Conservation (phyloP, 2,113 vertebrate genomes). For the Oncorhynchus mykiss region DNA sequence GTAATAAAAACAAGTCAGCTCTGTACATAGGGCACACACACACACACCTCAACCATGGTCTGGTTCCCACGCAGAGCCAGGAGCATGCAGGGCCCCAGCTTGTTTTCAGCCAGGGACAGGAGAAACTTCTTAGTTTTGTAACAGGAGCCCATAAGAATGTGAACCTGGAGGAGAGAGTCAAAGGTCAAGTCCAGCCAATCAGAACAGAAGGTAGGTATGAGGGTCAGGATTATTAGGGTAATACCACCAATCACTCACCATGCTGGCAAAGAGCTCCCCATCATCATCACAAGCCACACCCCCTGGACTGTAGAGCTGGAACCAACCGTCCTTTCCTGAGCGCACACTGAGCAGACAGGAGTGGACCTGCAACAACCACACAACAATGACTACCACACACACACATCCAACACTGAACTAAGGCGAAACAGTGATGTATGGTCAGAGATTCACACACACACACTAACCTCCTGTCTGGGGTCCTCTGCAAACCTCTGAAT, state of each 20-base stretch:
- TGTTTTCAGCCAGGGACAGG: conserved; percentile 96
- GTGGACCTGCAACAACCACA: conserved; percentile 82
- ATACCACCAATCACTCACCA: conserved; percentile 80
- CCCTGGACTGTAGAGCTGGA: conserved; percentile 98
- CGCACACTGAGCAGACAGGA: conserved; percentile 97
- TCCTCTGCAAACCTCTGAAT: conserved; percentile 99
- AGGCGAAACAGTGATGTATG: too few species aligned
- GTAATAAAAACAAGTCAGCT: background rate
- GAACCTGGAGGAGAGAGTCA: conserved; percentile 78
- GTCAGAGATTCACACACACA: background rate
- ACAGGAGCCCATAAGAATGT: conserved; percentile 98
- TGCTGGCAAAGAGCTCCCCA: conserved; percentile 97
- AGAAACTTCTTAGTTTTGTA: conserved; percentile 99
- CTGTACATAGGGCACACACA: background rate
- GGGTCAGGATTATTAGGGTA: background rate
- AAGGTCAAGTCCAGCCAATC: conserved; percentile 6
- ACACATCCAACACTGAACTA: background rate
- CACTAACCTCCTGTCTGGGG: conserved; percentile 89
- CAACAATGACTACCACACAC: conserved; percentile 11
- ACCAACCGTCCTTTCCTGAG: conserved; percentile 98
- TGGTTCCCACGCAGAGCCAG: conserved; percentile 96
- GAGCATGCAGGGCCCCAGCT: conserved; percentile 97
- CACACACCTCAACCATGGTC: conserved; percentile 93
- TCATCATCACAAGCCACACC: conserved; percentile 97
- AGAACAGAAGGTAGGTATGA: background rate